Evolutionary conservation across 2,113 vertebrate genomes (phyloP).

Genomic region (Seriola aureovittata): DNA sequence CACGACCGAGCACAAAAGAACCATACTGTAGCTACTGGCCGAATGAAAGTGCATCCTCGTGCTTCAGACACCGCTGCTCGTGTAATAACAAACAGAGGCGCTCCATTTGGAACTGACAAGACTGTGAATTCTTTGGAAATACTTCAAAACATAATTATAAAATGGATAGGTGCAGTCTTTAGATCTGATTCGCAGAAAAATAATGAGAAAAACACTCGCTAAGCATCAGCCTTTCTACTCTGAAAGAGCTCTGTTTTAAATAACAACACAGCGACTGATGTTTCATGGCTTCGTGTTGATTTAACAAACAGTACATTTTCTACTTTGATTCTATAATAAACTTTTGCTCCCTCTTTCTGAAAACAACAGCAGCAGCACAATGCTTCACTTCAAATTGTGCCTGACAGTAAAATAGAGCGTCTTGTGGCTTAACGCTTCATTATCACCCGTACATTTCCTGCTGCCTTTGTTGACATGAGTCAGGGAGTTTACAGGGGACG

Average conservation of each 20-base stretch:
- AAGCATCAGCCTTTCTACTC: background rate
- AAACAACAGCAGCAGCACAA: background rate
- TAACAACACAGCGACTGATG: background rate
- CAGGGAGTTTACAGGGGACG: slow-evolving; percentile 16
- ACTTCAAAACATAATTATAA: background rate
- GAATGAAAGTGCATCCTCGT: slow-evolving; percentile 45
- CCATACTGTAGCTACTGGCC: slow-evolving; percentile 27
- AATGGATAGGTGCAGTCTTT: background rate
- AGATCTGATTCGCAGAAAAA: background rate
- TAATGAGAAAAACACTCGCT: background rate
- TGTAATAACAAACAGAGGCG: slow-evolving; percentile 35
- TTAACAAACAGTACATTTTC: background rate
- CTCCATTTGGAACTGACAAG: slow-evolving; percentile 9
- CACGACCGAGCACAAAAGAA: background rate
- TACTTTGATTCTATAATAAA: background rate
- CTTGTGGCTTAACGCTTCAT: slow-evolving; percentile 11
- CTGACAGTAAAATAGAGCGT: background rate
- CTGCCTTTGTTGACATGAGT: slow-evolving; percentile 2
- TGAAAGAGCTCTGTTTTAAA: background rate
- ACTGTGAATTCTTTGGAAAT: background rate
- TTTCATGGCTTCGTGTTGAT: background rate
- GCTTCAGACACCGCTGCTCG: slow-evolving; percentile 3
- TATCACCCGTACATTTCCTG: slow-evolving; percentile 3
- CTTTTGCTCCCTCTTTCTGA: background rate
- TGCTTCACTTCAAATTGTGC: slow-evolving; percentile 5